These are phyloP conservation scores for Lates calcarifer DNA, from an alignment of 2,113 vertebrate species.

Conservation along the genomic window DNA sequence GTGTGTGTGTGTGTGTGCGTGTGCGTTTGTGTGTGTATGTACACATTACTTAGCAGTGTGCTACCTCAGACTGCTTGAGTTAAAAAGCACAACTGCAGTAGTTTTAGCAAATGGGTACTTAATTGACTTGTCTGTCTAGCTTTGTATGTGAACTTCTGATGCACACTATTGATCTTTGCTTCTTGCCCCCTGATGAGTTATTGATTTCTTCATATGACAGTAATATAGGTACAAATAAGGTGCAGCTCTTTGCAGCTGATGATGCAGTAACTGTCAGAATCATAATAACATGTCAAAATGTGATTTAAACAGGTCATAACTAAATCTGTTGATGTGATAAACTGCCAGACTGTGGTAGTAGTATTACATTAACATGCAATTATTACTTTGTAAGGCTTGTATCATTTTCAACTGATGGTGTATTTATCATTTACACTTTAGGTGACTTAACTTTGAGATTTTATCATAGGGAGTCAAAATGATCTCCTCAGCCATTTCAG, in stretches of 20 bases:
- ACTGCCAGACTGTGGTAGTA: neutral
- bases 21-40: too few relatives aligned
- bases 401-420: conserved; percentile 4
- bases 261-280: conserved; percentile 31
- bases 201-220: conserved; percentile 54
- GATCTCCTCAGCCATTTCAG: conserved; percentile 5
- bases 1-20: neutral
- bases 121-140: conserved; percentile 48
- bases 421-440: neutral
- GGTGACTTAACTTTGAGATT: conserved; percentile 12
- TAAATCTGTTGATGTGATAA: conserved; percentile 34
- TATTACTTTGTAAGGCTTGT: neutral
- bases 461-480: neutral
- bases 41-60: conserved; percentile 16
- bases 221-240: conserved; percentile 62
- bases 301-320: conserved; percentile 12
- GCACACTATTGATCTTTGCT: conserved; percentile 49
- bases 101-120: conserved; percentile 64
- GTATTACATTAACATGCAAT: conserved; percentile 4
- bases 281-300: conserved; percentile 34
- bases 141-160: conserved; percentile 47
- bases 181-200: conserved; percentile 49
- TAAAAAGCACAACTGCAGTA: conserved; percentile 66
- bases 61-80: conserved; percentile 22
- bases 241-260: conserved; percentile 40